Base-by-base conservation (phyloP, 1,140 invertebrate genomes). In the Elymnias hypermnestra region DNA sequence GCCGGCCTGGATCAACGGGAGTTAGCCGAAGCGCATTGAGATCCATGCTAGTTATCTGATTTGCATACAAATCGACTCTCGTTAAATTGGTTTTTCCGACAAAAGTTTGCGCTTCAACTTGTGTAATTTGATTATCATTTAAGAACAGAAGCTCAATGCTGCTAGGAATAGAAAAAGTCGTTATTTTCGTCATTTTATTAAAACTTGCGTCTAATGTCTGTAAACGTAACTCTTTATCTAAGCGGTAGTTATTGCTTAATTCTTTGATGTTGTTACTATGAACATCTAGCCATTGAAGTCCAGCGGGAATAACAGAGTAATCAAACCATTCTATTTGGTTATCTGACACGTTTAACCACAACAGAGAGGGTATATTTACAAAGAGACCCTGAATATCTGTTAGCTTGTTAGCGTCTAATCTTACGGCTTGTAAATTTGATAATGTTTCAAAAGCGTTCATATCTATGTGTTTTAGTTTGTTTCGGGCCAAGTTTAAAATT, bases 341-440 rank as follows among this genome's bases (percentile, higher is more conserved):
- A 84, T 95, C 94, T 14, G 94, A 96, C 45, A 97, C 92, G 86
- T 97, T 98, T 14, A 98, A 83, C 94, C 94, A 96, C 54, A 95
- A 85, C 29, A 98, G 84, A 57, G 91, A 92, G 0, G 92, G 90
- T 63, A 96, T 91, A 62, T 95, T 92, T 47, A 91, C 90, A 74
- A 97, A 97, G 10, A 96, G 87, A 2, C 93, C 93, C 69, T 92
- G 94, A 36, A 97, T 95, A 63, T 96, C 94, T 7, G 90, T 92
- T 13, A 97, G 82, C 45, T 91, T 89, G 83, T 98, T 98, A 13
- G 92, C 92, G 79, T 97, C 95, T 17, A 98, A 71, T 41, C 95
- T 87, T 31, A 98, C 92, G 0, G 95, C 95, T 78, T 96, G 93
- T 29, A 98, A 88, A 71, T 92, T 92, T 3, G 88, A 86, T 63